Conservation (phyloP, 2,888 invertebrate genomes). For the Notocelia uddmanniana region DNA sequence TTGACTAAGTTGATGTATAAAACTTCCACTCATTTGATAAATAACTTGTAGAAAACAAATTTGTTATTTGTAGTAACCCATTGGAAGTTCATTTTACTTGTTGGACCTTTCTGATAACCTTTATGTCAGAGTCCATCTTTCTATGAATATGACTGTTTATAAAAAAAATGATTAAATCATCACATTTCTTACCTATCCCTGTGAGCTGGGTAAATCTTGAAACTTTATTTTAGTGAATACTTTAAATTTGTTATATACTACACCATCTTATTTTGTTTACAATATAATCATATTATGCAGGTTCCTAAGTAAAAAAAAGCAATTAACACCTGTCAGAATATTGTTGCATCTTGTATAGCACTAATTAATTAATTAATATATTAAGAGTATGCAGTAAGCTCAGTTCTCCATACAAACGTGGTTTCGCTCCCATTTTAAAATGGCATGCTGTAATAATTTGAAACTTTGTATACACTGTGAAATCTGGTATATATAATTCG, state of each 20-base stretch:
- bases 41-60: background rate
- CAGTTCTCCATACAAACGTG: no score
- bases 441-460: no score
- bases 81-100: background rate
- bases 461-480: no score
- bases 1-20: background rate
- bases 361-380: no score
- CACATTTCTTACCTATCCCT: background rate
- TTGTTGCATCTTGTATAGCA: no score
- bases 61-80: background rate
- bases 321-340: no score
- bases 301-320: no score
- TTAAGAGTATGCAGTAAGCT: no score
- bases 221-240: background rate
- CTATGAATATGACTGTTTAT: background rate
- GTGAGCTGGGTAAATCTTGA: background rate
- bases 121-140: background rate
- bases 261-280: background rate
- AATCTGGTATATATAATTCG: no score
- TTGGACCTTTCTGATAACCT: conserved; percentile 15
- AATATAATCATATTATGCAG: background rate
- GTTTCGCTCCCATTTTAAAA: no score
- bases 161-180: conserved; percentile 13
- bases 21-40: background rate
- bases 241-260: background rate